These are phyloP conservation scores for Sula dactylatra DNA, from an alignment of 2,113 vertebrate genomes.

Conservation along the genomic window DNA sequence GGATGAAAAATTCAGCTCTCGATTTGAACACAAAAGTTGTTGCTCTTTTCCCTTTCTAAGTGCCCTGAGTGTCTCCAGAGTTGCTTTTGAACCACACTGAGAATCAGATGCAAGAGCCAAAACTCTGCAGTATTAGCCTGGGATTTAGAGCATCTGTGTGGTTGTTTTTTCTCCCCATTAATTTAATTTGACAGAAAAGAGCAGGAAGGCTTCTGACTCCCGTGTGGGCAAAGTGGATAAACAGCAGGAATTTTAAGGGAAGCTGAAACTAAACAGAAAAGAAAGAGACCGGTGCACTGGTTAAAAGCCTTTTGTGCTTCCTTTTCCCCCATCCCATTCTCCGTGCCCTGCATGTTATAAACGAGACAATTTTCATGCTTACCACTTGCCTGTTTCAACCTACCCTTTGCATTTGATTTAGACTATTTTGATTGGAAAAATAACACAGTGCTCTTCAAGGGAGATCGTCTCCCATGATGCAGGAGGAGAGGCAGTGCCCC, in stretches of 20 bases:
- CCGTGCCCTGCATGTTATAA: neutral
- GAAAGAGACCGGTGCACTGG: neutral
- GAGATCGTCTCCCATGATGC: neutral
- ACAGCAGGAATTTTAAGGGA: conserved; percentile 47
- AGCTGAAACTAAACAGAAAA: conserved; percentile 10
- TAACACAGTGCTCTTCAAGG: neutral
- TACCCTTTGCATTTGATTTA: neutral
- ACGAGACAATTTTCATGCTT: neutral
- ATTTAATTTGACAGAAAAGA: conserved; percentile 64
- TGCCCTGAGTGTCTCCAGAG: neutral
- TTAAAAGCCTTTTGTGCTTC: neutral
- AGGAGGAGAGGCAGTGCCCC: neutral
- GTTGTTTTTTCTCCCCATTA: conserved; percentile 36
- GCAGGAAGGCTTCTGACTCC: conserved; percentile 50
- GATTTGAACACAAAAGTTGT: neutral
- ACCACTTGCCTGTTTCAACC: neutral
- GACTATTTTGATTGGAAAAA: neutral
- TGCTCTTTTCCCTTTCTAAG: neutral
- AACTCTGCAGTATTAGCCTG: conserved; percentile 1
- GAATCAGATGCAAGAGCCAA: neutral
- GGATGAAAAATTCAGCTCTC: neutral
- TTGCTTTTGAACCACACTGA: neutral
- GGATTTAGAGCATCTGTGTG: conserved; percentile 52
- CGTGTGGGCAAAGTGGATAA: conserved; percentile 41
- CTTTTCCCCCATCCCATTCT: neutral